phyloP scores from a whole-genome alignment of 2,797 vertebrate genomes.

The Garrulus glandarius region DNA sequence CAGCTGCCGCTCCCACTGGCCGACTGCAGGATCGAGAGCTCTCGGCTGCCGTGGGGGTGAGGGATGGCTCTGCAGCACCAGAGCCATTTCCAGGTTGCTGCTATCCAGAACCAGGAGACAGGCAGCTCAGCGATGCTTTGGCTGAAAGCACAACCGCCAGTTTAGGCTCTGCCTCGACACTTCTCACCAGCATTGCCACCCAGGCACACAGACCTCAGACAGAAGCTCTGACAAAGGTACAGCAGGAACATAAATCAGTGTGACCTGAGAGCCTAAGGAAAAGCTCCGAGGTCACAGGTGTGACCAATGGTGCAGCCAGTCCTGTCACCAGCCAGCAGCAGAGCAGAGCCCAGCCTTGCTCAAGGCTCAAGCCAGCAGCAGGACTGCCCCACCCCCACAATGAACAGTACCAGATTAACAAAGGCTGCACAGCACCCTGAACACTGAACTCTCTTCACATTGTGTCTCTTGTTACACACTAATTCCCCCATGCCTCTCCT shows the following conservation, averaged over 20 bases:
- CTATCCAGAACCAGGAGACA: background rate
- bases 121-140: background rate
- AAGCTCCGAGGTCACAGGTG: background rate
- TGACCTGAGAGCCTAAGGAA: background rate
- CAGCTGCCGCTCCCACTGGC: background rate
- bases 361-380: background rate
- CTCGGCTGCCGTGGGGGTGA: rapidly evolving
- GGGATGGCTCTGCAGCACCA: background rate
- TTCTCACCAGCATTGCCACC: background rate
- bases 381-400: background rate
- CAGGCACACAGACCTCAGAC: background rate
- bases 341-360: background rate
- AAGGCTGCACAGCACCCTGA: rapidly evolving
- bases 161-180: background rate
- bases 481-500: background rate
- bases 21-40: background rate
- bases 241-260: background rate
- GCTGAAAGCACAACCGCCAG: background rate
- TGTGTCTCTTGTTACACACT: rapidly evolving
- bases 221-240: background rate
- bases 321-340: background rate
- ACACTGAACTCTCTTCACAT: background rate
- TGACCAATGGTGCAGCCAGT: rapidly evolving
- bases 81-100: background rate
- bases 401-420: background rate